Conservation (phyloP, 2,797 vertebrate species). For the Kryptopterus vitreolus region DNA sequence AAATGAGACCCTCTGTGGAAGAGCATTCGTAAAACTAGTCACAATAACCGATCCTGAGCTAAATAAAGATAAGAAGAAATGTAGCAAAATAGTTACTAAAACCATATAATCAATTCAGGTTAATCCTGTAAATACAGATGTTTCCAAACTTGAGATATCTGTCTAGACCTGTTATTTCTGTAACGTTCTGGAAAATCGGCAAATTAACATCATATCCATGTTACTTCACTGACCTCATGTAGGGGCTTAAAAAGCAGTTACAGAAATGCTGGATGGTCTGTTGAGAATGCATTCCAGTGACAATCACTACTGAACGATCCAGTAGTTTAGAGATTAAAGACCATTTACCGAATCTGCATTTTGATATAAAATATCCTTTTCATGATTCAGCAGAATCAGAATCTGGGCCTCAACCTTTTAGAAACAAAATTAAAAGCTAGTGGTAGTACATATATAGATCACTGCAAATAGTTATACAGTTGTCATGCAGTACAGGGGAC, state of each 20-base stretch:
- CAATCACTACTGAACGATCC: neutral
- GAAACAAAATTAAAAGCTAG: neutral
- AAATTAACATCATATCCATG: neutral
- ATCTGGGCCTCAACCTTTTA: neutral
- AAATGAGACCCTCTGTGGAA: neutral
- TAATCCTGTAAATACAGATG: neutral
- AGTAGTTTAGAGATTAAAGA: neutral
- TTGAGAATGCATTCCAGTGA: neutral
- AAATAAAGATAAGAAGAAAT: neutral
- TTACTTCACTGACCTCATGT: neutral
- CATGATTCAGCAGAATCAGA: neutral
- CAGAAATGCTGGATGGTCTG: neutral
- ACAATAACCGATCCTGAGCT: neutral
- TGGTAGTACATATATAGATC: constrained; percentile 7
- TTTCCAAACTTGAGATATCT: neutral
- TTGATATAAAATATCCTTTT: neutral
- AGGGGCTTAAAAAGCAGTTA: neutral
- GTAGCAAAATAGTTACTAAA: neutral
- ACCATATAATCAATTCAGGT: neutral
- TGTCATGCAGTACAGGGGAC: neutral
- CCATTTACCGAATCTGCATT: neutral
- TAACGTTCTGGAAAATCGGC: neutral
- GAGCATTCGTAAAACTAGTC: neutral
- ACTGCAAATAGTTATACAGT: neutral
- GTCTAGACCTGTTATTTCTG: neutral